Evolutionary conservation across 2,113 vertebrate genomes (phyloP).

Genomic region (Hiodon tergisus): DNA sequence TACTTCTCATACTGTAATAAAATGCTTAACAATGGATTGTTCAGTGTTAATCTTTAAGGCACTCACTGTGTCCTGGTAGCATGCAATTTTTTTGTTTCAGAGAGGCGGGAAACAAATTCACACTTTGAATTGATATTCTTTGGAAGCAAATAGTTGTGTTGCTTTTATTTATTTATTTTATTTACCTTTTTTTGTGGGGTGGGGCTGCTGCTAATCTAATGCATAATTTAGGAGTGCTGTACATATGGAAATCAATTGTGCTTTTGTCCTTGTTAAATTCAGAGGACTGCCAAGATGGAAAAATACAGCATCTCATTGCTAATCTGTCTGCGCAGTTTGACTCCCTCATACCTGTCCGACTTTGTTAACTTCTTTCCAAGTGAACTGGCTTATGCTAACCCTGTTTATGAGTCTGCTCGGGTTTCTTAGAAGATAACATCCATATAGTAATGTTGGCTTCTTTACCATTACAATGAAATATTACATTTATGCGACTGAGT

Average conservation of each 20-base stretch:
- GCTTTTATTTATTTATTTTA: neutral
- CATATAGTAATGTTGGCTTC: too few relatives aligned
- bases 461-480: neutral
- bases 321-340: constrained; percentile 14
- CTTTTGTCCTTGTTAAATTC: constrained; percentile 15
- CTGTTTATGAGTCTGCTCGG: neutral
- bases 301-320: neutral
- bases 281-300: neutral
- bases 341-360: constrained; percentile 19
- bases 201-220: neutral
- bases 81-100: too few relatives aligned
- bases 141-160: too few relatives aligned
- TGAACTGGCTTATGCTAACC: neutral
- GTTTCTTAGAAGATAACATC: too few relatives aligned
- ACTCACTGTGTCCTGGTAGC: too few relatives aligned
- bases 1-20: neutral
- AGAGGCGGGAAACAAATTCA: too few relatives aligned
- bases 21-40: neutral
- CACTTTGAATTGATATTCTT: too few relatives aligned
- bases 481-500: neutral
- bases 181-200: neutral
- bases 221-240: neutral
- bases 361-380: constrained; percentile 11
- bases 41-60: too few relatives aligned
- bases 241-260: constrained; percentile 6